These are phyloP conservation scores for Morinoia aosen DNA, from an alignment of 2,888 invertebrate genomes.

Conservation along the genomic window DNA sequence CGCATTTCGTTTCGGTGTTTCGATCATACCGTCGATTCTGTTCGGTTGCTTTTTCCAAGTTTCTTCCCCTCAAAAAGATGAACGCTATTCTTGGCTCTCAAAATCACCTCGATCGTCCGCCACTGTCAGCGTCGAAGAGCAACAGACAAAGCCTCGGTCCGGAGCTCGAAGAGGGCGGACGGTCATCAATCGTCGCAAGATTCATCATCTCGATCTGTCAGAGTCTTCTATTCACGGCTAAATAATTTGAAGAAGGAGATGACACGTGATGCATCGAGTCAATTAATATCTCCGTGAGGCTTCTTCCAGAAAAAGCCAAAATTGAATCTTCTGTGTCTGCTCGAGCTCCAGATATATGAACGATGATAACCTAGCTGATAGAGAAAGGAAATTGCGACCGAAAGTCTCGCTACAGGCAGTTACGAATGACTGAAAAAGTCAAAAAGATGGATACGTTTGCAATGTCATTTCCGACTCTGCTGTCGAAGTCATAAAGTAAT, in stretches of 20 bases:
- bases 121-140: neutral
- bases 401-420: neutral
- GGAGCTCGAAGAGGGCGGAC: neutral
- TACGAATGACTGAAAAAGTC: neutral
- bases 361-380: neutral
- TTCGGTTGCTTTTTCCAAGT: neutral
- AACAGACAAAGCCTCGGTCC: neutral
- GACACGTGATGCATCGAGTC: constrained; percentile 51
- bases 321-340: constrained; percentile 15
- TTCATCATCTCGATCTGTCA: constrained; percentile 52
- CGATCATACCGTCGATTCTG: neutral
- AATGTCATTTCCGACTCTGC: neutral
- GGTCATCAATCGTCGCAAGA: constrained; percentile 49
- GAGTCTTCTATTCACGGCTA: constrained; percentile 52
- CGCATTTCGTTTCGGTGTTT: neutral
- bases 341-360: constrained; percentile 38
- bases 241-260: constrained; percentile 52
- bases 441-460: neutral
- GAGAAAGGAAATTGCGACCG: constrained; percentile 7
- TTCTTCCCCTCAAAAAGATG: neutral
- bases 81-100: neutral
- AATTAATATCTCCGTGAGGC: constrained; percentile 45
- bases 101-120: constrained; percentile 1
- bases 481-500: neutral
- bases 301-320: constrained; percentile 15